Conservation (phyloP, 2,797 vertebrate species). For the Meriones psammophilus region DNA sequence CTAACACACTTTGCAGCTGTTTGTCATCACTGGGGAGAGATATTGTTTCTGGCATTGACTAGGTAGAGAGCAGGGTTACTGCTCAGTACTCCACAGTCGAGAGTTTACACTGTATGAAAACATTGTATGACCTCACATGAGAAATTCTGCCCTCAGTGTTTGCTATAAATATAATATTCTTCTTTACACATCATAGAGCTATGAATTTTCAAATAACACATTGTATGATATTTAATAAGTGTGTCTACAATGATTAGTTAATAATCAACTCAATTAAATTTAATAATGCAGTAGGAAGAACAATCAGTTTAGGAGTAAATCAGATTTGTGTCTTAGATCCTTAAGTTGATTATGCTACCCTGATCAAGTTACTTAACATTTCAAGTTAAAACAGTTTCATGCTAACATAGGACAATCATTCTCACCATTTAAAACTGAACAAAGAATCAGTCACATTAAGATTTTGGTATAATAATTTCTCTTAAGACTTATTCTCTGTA, state of each 20-base stretch:
- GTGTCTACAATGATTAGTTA: conserved; percentile 42
- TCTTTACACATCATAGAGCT: neutral
- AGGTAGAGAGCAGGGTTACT: neutral
- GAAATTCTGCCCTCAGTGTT: neutral
- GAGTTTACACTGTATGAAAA: too few species aligned
- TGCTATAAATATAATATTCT: neutral
- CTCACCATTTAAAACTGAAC: neutral
- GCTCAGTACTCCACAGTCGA: neutral
- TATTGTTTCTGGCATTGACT: neutral
- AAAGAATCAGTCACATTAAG: neutral
- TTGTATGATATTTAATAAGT: conserved; percentile 23
- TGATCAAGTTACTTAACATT: conserved; percentile 57
- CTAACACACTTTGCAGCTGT: neutral
- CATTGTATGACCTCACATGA: neutral
- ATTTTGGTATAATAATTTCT: neutral
- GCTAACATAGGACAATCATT: neutral
- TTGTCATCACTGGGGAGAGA: neutral
- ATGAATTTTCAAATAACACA: neutral
- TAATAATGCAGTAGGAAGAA: conserved; percentile 15
- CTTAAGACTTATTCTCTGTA: neutral
- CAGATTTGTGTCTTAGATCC: neutral
- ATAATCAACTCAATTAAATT: conserved; percentile 28
- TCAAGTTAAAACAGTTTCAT: conserved; percentile 22
- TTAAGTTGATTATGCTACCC: conserved; percentile 16
- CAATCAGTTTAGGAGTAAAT: conserved; percentile 15